Percentiles rank a stretch among this genome's conserved stretches.
These are phyloP conservation scores for Catamblyrhynchus diadema DNA, from an alignment of 2,797 vertebrate genomes.

Conservation along the genomic window DNA sequence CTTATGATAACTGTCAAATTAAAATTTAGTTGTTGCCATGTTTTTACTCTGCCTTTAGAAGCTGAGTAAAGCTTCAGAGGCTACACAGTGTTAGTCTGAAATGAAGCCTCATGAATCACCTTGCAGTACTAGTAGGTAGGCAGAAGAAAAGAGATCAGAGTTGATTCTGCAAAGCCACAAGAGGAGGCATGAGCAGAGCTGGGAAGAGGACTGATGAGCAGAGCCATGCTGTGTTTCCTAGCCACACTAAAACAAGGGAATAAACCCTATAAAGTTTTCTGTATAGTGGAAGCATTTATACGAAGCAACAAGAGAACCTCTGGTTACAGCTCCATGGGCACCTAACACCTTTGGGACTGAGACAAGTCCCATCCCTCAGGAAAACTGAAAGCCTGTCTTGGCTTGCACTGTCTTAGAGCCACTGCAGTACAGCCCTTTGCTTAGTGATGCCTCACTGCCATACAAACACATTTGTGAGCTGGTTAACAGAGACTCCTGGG, in stretches of 20 bases:
- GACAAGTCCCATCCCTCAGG: neutral
- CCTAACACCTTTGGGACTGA: neutral
- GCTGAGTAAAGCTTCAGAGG: neutral
- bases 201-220: neutral
- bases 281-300: neutral
- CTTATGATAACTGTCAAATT: neutral
- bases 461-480: neutral
- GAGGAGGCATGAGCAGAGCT: neutral
- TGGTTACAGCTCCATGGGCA: neutral
- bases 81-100: neutral
- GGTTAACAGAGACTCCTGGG: neutral
- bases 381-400: neutral
- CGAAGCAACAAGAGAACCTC: neutral
- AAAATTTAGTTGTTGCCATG: neutral
- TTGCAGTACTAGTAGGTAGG: accelerated
- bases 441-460: neutral
- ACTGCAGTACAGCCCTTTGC: neutral
- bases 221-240: neutral
- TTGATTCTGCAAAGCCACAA: neutral
- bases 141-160: neutral
- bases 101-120: neutral
- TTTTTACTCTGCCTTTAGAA: neutral
- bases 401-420: neutral
- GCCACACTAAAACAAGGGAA: neutral
- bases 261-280: neutral